These are phyloP conservation scores for Platycercus adscitus DNA, from an alignment of 2,113 vertebrate genomes.

Conservation along the genomic window DNA sequence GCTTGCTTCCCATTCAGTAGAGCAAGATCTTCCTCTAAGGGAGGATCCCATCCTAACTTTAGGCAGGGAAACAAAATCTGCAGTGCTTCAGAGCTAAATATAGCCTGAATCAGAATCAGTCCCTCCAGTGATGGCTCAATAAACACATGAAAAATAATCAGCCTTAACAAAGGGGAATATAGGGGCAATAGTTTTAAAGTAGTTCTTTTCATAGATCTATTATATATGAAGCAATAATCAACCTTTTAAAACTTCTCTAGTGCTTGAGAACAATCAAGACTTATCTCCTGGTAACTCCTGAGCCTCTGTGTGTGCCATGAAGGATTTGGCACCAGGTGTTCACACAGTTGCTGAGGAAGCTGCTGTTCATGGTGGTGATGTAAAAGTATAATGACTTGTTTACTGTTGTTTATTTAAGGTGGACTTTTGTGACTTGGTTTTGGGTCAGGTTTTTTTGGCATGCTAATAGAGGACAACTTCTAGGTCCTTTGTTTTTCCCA, in stretches of 20 bases:
- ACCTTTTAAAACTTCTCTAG: not conserved
- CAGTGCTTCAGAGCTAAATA: constrained; percentile 10
- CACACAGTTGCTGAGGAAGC: not conserved
- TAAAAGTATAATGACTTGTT: not conserved
- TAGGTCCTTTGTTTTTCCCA: not conserved
- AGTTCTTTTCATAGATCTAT: not conserved
- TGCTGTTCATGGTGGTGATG: not conserved
- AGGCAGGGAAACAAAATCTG: not conserved
- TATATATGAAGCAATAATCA: not conserved
- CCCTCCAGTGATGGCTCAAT: not conserved
- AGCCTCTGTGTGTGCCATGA: rapidly evolving
- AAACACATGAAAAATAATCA: not conserved
- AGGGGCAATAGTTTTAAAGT: not conserved
- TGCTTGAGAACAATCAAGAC: not conserved
- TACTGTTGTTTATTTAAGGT: not conserved
- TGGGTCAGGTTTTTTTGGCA: rapidly evolving
- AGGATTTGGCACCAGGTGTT: not conserved
- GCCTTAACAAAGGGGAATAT: not conserved
- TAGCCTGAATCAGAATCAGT: not conserved
- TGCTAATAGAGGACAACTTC: not conserved
- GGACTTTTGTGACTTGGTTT: not conserved
- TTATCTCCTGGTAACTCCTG: not conserved
- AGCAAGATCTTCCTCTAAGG: not conserved
- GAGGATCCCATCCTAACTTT: not conserved
- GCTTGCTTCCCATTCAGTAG: not conserved